phyloP scores from a whole-genome alignment of 2,113 vertebrate genomes.

The Xenus cinereus region DNA sequence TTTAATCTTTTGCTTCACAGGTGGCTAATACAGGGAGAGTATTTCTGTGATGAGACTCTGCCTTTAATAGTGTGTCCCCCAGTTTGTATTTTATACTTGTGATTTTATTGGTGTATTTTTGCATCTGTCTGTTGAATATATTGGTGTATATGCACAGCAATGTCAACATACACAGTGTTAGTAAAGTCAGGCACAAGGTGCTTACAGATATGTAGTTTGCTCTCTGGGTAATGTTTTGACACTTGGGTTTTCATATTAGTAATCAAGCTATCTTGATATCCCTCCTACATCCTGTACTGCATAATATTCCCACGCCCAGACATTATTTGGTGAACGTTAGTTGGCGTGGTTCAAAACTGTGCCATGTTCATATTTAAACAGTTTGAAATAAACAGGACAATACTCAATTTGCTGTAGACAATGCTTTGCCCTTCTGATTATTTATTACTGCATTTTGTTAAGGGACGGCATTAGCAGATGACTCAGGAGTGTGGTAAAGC shows the following conservation, averaged over 20 bases:
- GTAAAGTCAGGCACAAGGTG: neutral
- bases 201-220: neutral
- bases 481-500: neutral
- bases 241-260: neutral
- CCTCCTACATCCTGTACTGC: neutral
- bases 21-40: neutral
- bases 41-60: neutral
- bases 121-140: neutral
- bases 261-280: neutral
- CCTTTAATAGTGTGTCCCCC: neutral
- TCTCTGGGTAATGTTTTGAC: neutral
- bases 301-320: neutral
- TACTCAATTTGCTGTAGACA: neutral
- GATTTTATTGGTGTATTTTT: neutral
- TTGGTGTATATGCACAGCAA: neutral
- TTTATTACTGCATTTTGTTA: neutral
- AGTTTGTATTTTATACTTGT: neutral
- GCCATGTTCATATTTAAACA: neutral
- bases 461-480: neutral
- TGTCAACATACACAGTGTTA: neutral
- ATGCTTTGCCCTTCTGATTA: neutral
- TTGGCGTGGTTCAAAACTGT: neutral
- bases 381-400: neutral
- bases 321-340: neutral
- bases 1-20: conserved; percentile 8